phyloP scores from a whole-genome alignment of 2,113 vertebrate species.

The Peromyscus maniculatus region DNA sequence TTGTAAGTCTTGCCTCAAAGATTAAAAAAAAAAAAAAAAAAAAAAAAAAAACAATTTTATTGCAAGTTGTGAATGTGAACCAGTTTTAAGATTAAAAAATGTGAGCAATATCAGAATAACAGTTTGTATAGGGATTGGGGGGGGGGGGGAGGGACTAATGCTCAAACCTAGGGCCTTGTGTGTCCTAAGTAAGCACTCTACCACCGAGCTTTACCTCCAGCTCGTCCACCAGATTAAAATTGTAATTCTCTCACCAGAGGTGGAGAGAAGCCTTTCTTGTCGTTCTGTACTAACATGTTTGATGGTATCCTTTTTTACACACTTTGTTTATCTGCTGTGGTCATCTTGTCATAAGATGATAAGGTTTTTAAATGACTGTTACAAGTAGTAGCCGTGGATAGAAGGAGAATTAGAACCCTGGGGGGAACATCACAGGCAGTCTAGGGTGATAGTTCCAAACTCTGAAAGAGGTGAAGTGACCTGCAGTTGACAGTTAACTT shows the following conservation, averaged over 20 bases:
- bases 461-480: neutral
- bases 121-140: neutral
- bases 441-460: neutral
- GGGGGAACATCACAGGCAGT: neutral
- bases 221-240: no score
- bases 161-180: neutral
- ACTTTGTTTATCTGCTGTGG: neutral
- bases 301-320: neutral
- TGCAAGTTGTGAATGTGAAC: neutral
- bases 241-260: neutral
- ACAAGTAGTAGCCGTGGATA: no score
- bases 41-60: neutral
- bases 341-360: neutral
- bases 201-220: neutral
- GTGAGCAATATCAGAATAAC: neutral
- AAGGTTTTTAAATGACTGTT: neutral
- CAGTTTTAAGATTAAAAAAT: neutral
- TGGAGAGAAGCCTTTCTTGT: neutral
- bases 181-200: neutral
- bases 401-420: neutral
- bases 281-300: neutral
- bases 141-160: neutral
- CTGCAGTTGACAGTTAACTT: neutral
- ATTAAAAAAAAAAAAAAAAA: neutral
- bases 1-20: neutral